Percentiles rank a stretch among this genome's conserved stretches.
These are phyloP conservation scores for Amblyopsis rosae DNA, from an alignment of 2,113 vertebrate species.

Conservation along the genomic window DNA sequence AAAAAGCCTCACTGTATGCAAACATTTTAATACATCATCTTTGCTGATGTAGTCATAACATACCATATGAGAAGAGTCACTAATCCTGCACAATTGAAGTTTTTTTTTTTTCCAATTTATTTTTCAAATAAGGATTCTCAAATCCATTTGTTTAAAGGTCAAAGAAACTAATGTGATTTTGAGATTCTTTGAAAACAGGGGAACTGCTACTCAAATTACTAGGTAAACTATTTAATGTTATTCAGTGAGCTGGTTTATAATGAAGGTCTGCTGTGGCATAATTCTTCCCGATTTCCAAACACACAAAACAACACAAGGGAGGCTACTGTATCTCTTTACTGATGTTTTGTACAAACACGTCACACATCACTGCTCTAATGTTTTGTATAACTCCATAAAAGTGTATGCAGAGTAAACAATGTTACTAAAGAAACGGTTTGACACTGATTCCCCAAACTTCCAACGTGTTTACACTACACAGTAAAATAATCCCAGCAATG, in stretches of 20 bases:
- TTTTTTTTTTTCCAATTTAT: slow-evolving; percentile 62
- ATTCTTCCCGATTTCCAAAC: no score
- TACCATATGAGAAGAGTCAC: slow-evolving; percentile 9
- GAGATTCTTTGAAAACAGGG: slow-evolving; percentile 24
- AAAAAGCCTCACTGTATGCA: slow-evolving; percentile 36
- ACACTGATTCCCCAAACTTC: neutral
- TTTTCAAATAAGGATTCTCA: slow-evolving; percentile 63
- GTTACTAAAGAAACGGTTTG: neutral
- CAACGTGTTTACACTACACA: neutral
- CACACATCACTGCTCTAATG: no score
- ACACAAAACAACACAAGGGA: no score
- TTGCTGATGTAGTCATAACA: slow-evolving; percentile 32
- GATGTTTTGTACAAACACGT: no score
- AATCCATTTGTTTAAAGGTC: slow-evolving; percentile 43
- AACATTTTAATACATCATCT: neutral
- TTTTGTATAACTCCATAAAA: neutral
- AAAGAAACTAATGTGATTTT: slow-evolving; percentile 42
- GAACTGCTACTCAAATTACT: neutral
- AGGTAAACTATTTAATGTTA: no score
- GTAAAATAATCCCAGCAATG: neutral
- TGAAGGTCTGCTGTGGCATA: no score
- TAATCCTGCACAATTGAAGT: slow-evolving; percentile 48
- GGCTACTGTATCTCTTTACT: no score
- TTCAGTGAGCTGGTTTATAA: no score
- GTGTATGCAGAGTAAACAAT: neutral